These are phyloP conservation scores for Zosterops borbonicus DNA, from an alignment of 2,113 vertebrate genomes.

Conservation along the genomic window DNA sequence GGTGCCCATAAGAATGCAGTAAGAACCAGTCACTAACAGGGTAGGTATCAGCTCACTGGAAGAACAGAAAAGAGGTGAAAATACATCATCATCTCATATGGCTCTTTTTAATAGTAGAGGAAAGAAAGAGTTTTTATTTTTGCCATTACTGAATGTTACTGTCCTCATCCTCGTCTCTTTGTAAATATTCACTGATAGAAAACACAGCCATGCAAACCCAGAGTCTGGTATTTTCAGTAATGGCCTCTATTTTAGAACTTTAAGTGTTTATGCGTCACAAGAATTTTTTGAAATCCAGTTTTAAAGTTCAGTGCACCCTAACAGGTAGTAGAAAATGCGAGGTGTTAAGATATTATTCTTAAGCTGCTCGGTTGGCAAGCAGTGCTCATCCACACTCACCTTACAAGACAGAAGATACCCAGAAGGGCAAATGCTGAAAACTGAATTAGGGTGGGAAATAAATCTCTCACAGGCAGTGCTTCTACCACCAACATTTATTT, in stretches of 20 bases:
- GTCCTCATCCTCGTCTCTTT: not conserved
- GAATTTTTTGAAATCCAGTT: not conserved
- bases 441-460: not conserved
- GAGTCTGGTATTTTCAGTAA: not conserved
- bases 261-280: not conserved
- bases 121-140: not conserved
- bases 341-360: not conserved
- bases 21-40: not conserved
- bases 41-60: not conserved
- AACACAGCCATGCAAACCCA: not conserved
- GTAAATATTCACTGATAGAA: not conserved
- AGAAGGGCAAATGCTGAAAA: not conserved
- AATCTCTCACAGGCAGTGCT: constrained; percentile 35
- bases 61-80: not conserved
- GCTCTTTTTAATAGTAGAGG: not conserved
- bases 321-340: not conserved
- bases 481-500: constrained; percentile 88
- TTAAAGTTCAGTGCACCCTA: not conserved
- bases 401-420: not conserved
- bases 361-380: not conserved
- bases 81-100: not conserved
- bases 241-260: not conserved
- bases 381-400: not conserved
- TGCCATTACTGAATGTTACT: not conserved
- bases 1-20: not conserved